Conservation (phyloP, 2,888 invertebrate genomes). For the Ennomos erosarius region DNA sequence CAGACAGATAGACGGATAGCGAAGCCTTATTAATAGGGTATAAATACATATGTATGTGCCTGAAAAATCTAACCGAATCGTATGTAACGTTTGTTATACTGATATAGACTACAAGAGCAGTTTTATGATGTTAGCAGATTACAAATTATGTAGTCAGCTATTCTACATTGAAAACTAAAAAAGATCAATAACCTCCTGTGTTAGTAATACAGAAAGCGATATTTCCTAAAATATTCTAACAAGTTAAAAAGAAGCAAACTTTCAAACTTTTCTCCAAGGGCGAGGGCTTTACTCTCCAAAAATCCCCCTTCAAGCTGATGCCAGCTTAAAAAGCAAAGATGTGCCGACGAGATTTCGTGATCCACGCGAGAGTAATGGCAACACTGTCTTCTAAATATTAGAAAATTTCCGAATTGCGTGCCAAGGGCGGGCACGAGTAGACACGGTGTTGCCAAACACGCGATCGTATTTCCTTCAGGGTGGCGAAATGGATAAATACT, state of each 20-base stretch:
- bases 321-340: constrained; percentile 18
- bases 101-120: too few relatives aligned
- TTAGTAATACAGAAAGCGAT: too few relatives aligned
- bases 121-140: too few relatives aligned
- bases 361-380: constrained; percentile 61
- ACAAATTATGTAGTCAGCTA: too few relatives aligned
- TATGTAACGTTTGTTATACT: too few relatives aligned
- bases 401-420: constrained; percentile 81
- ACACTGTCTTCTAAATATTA: constrained; percentile 67
- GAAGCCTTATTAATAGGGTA: too few relatives aligned
- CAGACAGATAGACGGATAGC: too few relatives aligned
- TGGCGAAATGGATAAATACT: constrained; percentile 57
- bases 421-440: constrained; percentile 51
- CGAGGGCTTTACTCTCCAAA: constrained; percentile 12
- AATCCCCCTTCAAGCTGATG: constrained; percentile 22
- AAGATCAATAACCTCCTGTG: too few relatives aligned
- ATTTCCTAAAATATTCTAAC: background rate
- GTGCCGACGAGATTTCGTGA: constrained; percentile 54
- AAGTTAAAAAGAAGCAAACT: constrained; percentile 11
- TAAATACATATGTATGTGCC: too few relatives aligned
- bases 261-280: constrained; percentile 24
- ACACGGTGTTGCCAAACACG: constrained; percentile 63
- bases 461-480: constrained; percentile 63
- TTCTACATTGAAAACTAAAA: too few relatives aligned
- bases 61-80: too few relatives aligned